A percentile compares a stretch with the other conserved stretches of the same genome.
Evolutionary conservation across 1,140 invertebrate species (phyloP).

Genomic region (Andricus grossulariae): DNA sequence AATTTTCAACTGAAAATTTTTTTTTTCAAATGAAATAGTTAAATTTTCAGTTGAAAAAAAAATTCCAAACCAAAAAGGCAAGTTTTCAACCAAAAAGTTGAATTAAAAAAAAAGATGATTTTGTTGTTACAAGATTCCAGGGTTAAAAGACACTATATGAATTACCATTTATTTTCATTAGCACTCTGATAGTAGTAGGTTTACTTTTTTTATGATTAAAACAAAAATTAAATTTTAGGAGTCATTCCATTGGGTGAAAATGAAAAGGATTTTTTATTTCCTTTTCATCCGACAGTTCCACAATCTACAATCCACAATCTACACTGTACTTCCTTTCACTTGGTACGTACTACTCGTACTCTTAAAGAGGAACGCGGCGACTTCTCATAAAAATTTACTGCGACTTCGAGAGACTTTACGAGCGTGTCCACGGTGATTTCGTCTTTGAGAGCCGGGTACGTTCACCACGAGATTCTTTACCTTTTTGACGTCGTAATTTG

Average conservation of each 20-base stretch:
- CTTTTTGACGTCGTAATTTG: not conserved
- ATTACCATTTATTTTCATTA: too few relatives aligned
- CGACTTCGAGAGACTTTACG: not conserved
- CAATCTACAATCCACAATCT: too few relatives aligned
- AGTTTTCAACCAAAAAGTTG: too few relatives aligned
- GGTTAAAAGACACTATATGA: too few relatives aligned
- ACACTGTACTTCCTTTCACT: conserved; percentile 3
- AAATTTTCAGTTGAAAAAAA: too few relatives aligned
- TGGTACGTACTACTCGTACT: not conserved
- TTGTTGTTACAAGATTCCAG: too few relatives aligned
- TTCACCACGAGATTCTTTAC: conserved; percentile 22
- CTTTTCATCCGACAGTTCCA: not conserved
- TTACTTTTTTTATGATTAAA: not conserved
- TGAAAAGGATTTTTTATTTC: not conserved
- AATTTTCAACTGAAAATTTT: too few relatives aligned
- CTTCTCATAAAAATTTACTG: conserved; percentile 12
- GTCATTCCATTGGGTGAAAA: not conserved
- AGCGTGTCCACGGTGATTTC: conserved; percentile 10
- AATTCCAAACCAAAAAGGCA: too few relatives aligned
- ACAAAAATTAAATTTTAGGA: not conserved
- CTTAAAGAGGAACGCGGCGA: conserved; percentile 1
- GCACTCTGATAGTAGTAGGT: too few relatives aligned
- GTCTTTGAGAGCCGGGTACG: not conserved
- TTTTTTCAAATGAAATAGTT: too few relatives aligned
- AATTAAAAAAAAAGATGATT: too few relatives aligned